A percentile compares a stretch with the other conserved stretches of the same genome.
These are phyloP conservation scores for Rynchops niger DNA, from an alignment of 2,113 vertebrate genomes.

Conservation along the genomic window DNA sequence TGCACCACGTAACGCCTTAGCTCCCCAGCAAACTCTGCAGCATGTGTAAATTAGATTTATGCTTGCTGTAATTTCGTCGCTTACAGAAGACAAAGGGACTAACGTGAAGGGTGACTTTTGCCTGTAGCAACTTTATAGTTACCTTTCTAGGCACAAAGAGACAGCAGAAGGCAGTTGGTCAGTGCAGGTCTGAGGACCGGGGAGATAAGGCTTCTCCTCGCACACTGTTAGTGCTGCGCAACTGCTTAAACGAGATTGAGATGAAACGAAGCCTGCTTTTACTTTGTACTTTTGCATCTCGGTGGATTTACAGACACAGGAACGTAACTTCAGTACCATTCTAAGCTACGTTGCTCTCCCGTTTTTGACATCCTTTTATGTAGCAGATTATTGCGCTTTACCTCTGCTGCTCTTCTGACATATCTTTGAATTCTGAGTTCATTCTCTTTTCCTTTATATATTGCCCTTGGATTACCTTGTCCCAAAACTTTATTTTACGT, in stretches of 20 bases:
- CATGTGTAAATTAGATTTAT: background rate
- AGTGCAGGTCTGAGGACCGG: background rate
- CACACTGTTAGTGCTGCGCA: background rate
- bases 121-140: background rate
- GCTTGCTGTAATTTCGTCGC: background rate
- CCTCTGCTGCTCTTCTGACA: background rate
- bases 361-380: background rate
- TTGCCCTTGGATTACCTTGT: background rate
- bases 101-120: background rate
- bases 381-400: background rate
- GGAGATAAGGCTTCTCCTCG: background rate
- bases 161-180: background rate
- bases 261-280: background rate
- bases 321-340: background rate
- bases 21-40: background rate
- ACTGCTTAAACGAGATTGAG: background rate
- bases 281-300: background rate
- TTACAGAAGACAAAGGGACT: background rate
- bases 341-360: background rate
- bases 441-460: background rate
- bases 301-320: background rate
- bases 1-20: accelerated
- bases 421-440: background rate
- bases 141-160: background rate
- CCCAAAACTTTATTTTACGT: conserved; percentile 3